Conservation (phyloP, 2,797 vertebrate genomes). For the Tauraco hartlaubi region DNA sequence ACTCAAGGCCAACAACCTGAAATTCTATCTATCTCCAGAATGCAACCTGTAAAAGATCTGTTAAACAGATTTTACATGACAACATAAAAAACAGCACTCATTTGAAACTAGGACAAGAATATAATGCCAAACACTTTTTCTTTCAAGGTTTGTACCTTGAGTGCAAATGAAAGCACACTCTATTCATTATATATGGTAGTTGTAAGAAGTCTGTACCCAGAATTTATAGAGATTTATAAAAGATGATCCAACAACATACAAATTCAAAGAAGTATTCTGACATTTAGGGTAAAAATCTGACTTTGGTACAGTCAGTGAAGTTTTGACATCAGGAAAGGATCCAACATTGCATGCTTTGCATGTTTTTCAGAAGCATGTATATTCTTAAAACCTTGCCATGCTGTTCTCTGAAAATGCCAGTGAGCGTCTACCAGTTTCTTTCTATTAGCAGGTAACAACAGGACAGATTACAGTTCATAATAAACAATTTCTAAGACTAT, state of each 20-base stretch:
- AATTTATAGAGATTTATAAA: background rate
- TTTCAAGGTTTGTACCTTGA: background rate
- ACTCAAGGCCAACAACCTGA: background rate
- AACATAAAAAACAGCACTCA: background rate
- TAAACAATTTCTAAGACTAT: slow-evolving; percentile 7
- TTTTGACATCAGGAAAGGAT: background rate
- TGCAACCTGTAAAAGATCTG: background rate
- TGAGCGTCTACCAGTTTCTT: background rate
- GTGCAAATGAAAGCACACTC: background rate
- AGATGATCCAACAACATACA: background rate
- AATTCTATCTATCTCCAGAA: background rate
- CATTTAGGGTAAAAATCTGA: background rate
- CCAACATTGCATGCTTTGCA: background rate
- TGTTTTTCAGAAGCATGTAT: background rate
- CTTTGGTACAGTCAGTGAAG: background rate
- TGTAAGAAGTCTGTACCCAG: background rate
- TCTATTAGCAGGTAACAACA: background rate
- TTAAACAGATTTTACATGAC: background rate
- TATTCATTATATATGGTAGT: background rate
- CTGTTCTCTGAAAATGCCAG: background rate
- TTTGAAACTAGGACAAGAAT: background rate
- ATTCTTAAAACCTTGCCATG: background rate
- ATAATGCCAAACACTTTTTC: background rate
- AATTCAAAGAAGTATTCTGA: background rate
- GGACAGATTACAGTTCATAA: background rate